Evolutionary conservation across 2,797 vertebrate genomes (phyloP).

Genomic region (Takifugu ocellatus): DNA sequence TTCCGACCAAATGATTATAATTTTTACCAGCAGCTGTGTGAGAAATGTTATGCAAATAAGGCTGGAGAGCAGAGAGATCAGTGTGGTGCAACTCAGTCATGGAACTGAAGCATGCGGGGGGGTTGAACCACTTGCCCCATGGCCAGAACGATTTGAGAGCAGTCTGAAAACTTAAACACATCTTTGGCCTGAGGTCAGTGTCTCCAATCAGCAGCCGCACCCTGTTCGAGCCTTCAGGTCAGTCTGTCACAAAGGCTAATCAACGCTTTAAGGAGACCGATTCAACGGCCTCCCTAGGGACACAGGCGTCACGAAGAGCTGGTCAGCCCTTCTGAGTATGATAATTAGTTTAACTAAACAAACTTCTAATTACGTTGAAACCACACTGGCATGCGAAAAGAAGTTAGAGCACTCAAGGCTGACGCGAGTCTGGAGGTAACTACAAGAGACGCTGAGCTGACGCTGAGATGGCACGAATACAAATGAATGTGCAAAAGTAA

Average conservation of each 20-base stretch:
- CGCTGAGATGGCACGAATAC: no score
- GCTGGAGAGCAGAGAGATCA: constrained; percentile 19
- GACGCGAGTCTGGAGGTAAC: background rate
- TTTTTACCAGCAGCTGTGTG: background rate
- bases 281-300: constrained; percentile 31
- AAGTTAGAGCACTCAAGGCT: constrained; percentile 48
- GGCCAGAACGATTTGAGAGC: constrained; percentile 52
- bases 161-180: constrained; percentile 57
- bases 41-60: background rate
- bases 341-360: constrained; percentile 69
- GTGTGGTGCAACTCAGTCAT: constrained; percentile 27
- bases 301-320: constrained; percentile 26
- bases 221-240: constrained; percentile 51
- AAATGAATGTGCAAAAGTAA: background rate
- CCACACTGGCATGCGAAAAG: constrained; percentile 53
- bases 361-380: constrained; percentile 72
- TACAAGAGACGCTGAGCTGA: no score
- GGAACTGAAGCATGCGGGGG: constrained; percentile 21
- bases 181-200: constrained; percentile 55
- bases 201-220: constrained; percentile 70
- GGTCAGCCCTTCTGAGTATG: constrained; percentile 42
- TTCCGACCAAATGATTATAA: background rate
- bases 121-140: constrained; percentile 36
- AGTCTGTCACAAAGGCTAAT: constrained; percentile 56
- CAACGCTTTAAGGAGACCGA: constrained; percentile 59